phyloP scores from a whole-genome alignment of 2,797 vertebrate species.

The Darevskia nairensis region DNA sequence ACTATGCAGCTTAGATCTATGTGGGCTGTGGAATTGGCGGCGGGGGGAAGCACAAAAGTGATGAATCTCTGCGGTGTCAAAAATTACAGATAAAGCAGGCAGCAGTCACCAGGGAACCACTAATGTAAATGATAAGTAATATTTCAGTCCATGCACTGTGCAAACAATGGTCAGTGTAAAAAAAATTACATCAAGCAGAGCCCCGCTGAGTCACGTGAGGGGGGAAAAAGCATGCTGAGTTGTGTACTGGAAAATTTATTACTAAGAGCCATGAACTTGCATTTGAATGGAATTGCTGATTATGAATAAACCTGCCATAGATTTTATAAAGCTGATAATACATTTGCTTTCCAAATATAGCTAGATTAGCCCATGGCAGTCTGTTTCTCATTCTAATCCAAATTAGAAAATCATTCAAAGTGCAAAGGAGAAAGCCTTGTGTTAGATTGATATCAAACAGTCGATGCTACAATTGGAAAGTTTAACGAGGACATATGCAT shows the following conservation, averaged over 20 bases:
- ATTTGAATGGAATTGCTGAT: conserved; percentile 69
- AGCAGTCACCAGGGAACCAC: conserved; percentile 52
- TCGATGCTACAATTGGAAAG: conserved; percentile 12
- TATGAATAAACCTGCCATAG: conserved; percentile 66
- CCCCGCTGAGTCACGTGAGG: conserved; percentile 29
- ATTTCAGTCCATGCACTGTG: conserved; percentile 37
- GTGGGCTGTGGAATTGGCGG: background rate
- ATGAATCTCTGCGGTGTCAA: background rate
- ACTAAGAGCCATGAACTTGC: conserved; percentile 54
- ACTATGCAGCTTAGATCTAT: background rate
- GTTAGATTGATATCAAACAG: conserved; percentile 21
- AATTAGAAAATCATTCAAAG: conserved; percentile 58
- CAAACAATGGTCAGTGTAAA: conserved; percentile 49
- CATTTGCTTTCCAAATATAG: conserved; percentile 66
- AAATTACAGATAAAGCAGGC: conserved; percentile 38
- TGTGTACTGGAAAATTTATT: conserved; percentile 63
- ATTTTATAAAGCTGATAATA: conserved; percentile 62
- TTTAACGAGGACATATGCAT: background rate
- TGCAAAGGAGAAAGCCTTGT: conserved; percentile 21
- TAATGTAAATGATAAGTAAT: conserved; percentile 50
- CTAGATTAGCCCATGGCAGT: conserved; percentile 53
- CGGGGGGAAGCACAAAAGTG: conserved; percentile 25
- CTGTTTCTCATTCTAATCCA: conserved; percentile 63
- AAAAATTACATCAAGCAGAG: conserved; percentile 19
- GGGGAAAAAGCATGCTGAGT: conserved; percentile 55